phyloP scores from a whole-genome alignment of 1,140 invertebrate species.

The Oedothorax gibbosus region DNA sequence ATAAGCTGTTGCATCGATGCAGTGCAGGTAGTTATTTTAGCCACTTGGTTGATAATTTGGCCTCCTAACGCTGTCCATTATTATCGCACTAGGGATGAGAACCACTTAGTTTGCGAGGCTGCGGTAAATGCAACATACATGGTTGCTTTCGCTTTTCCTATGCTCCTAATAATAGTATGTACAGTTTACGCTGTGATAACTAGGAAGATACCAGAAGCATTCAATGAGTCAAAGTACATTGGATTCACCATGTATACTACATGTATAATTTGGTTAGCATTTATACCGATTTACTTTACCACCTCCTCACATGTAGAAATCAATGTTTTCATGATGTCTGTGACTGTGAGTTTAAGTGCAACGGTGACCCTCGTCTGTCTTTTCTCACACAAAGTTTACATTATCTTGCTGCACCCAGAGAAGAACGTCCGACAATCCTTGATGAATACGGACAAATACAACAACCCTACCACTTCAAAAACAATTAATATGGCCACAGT shows the following conservation, averaged over 20 bases:
- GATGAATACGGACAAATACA: constrained; percentile 74
- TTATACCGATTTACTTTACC: constrained; percentile 88
- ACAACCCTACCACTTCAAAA: background rate
- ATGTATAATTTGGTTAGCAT: constrained; percentile 91
- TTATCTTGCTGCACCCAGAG: constrained; percentile 91
- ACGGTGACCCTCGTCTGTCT: constrained; percentile 90
- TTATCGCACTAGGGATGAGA: constrained; percentile 88
- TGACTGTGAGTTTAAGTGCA: constrained; percentile 90
- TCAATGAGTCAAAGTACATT: constrained; percentile 93
- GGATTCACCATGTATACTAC: constrained; percentile 98
- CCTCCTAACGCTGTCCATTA: constrained; percentile 87
- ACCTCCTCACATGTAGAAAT: constrained; percentile 85
- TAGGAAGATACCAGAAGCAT: constrained; percentile 93
- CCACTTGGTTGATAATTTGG: constrained; percentile 86
- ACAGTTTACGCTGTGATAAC: constrained; percentile 90
- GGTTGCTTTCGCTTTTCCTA: constrained; percentile 90
- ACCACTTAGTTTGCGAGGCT: constrained; percentile 89
- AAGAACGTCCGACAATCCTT: constrained; percentile 91
- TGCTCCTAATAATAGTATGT: constrained; percentile 86
- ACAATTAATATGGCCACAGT: background rate
- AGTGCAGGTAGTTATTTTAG: constrained; percentile 86
- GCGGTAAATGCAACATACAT: constrained; percentile 87
- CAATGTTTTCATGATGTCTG: constrained; percentile 89
- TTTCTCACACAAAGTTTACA: constrained; percentile 93
- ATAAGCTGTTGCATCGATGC: constrained; percentile 88